Evolutionary conservation across 1,140 invertebrate genomes (phyloP).

Genomic region (Archivesica marissinica): DNA sequence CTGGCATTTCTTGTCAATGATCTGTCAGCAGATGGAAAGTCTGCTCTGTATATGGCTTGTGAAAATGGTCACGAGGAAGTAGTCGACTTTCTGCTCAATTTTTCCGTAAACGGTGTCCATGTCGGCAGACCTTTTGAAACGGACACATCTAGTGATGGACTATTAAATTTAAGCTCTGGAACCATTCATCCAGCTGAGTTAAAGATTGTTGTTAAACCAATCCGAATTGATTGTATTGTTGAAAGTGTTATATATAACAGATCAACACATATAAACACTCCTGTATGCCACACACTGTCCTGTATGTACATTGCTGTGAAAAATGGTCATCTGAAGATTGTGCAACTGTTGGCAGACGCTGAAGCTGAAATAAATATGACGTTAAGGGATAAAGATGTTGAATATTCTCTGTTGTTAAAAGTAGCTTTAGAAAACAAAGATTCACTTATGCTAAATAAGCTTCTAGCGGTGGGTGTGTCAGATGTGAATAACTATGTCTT

Average conservation of each 20-base stretch:
- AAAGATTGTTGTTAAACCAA: neutral
- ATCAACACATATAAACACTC: constrained; percentile 7
- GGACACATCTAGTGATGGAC: constrained; percentile 7
- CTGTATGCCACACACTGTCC: constrained; percentile 46
- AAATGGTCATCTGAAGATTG: constrained; percentile 90
- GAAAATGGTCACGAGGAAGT: constrained; percentile 70
- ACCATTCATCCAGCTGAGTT: neutral
- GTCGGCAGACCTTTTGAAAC: constrained; percentile 73
- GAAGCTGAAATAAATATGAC: constrained; percentile 86
- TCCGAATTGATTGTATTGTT: constrained; percentile 5
- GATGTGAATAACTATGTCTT: constrained; percentile 95
- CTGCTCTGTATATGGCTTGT: constrained; percentile 78
- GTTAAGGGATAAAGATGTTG: constrained; percentile 71
- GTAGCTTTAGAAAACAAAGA: constrained; percentile 90
- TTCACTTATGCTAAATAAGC: constrained; percentile 87
- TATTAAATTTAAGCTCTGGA: neutral
- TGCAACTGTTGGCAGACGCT: constrained; percentile 89
- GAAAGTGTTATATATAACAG: neutral
- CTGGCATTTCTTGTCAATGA: constrained; percentile 74
- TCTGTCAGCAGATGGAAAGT: constrained; percentile 74
- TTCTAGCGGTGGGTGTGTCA: constrained; percentile 93
- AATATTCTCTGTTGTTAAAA: constrained; percentile 87
- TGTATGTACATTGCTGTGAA: constrained; percentile 86
- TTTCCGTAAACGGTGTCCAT: constrained; percentile 88
- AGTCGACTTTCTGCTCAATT: constrained; percentile 85